Evolutionary conservation across 2,113 vertebrate species (phyloP).

Genomic region (Balaeniceps rex): DNA sequence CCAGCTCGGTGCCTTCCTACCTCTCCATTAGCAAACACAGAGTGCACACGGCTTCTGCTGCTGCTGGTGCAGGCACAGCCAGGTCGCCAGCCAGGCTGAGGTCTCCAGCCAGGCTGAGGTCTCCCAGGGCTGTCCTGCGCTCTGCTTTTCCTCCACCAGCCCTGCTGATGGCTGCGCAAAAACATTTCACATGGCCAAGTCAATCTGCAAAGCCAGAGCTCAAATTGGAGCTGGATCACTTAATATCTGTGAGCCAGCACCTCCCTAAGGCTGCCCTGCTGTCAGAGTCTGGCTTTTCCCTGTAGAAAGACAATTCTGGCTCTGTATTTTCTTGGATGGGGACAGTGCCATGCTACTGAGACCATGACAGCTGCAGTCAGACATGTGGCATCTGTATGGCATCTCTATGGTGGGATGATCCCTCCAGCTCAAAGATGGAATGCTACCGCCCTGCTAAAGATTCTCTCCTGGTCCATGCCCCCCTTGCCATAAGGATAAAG

Average conservation of each 20-base stretch:
- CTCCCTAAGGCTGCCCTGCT: neutral
- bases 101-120: neutral
- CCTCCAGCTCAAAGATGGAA: neutral
- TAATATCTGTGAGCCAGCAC: neutral
- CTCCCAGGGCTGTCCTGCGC: neutral
- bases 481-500: neutral
- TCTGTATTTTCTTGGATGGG: neutral
- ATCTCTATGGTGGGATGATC: neutral
- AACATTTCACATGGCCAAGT: neutral
- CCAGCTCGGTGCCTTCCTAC: neutral
- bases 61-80: fast-evolving
- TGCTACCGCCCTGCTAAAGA: neutral
- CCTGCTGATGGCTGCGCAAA: neutral
- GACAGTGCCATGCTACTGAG: neutral
- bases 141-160: neutral
- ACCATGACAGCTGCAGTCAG: fast-evolving
- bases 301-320: neutral
- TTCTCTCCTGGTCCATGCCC: neutral
- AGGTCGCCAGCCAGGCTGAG: neutral
- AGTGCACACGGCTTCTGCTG: fast-evolving
- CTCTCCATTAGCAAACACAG: neutral
- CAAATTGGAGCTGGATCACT: neutral
- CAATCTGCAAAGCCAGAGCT: neutral
- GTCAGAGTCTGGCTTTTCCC: neutral
- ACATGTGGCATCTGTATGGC: fast-evolving